These are phyloP conservation scores for Platygyra sinensis DNA, from an alignment of 64 coral and sea anemone species.

Conservation along the genomic window DNA sequence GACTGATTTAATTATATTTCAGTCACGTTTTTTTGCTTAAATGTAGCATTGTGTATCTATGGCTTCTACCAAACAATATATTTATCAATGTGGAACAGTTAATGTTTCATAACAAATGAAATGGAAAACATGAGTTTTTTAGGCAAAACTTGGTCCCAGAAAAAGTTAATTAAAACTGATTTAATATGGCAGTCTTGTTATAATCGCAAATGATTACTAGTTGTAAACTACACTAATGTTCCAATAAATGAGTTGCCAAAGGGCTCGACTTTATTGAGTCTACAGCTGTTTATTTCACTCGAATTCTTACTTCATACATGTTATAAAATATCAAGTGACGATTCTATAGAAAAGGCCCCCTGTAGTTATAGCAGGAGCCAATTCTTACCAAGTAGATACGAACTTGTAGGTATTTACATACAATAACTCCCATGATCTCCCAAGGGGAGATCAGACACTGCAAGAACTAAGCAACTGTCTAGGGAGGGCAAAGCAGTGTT, in stretches of 20 bases:
- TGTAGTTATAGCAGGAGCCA: not conserved
- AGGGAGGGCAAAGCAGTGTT: no score
- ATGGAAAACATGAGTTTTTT: no score
- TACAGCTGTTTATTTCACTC: not conserved
- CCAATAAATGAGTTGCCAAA: not conserved
- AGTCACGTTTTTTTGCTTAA: not conserved
- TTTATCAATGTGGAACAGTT: not conserved
- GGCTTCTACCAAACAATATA: no score
- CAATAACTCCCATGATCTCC: not conserved
- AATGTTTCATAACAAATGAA: no score
- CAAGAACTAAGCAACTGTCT: no score
- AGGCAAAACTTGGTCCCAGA: no score
- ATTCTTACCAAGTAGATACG: constrained; percentile 33
- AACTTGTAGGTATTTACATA: constrained; percentile 38
- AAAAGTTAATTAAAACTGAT: no score
- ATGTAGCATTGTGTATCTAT: not conserved
- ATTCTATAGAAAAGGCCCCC: not conserved
- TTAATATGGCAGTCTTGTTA: no score
- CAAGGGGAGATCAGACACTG: not conserved
- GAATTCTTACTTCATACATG: not conserved
- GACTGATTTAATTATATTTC: not conserved
- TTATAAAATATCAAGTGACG: not conserved
- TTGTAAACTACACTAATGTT: not conserved
- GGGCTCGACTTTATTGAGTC: not conserved
- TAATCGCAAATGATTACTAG: no score